Conservation (phyloP, 2,888 invertebrate genomes). For the Lingula anatina region DNA sequence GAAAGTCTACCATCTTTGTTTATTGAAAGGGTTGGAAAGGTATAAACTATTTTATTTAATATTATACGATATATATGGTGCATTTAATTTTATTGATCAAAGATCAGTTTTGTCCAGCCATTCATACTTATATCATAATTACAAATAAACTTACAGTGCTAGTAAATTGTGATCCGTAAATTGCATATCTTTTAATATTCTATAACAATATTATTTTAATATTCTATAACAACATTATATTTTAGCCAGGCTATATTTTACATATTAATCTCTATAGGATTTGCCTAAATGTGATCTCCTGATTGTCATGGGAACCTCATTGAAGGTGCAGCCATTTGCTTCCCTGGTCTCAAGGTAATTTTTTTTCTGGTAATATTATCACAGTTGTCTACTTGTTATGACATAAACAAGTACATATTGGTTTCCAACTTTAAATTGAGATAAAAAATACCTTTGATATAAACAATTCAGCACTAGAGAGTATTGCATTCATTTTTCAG, state of each 20-base stretch:
- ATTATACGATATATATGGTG: not conserved
- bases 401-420: not conserved
- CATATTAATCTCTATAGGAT: conserved; percentile 60
- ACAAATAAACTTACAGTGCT: no score
- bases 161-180: no score
- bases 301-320: conserved; percentile 90
- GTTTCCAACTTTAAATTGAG: not conserved
- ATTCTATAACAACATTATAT: no score
- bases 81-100: no score
- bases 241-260: no score
- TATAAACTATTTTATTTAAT: conserved; percentile 49
- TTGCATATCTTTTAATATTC: no score
- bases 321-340: conserved; percentile 92
- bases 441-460: no score
- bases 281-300: conserved; percentile 83
- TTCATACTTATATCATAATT: no score
- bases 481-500: no score
- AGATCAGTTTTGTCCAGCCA: no score
- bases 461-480: no score
- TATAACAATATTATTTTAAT: no score
- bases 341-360: conserved; percentile 66
- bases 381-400: not conserved
- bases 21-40: conserved; percentile 57
- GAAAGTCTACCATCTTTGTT: conserved; percentile 80
- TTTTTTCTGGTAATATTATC: not conserved